Evolutionary conservation across 2,797 vertebrate genomes (phyloP).

Genomic region (Gallinago nigripennis): DNA sequence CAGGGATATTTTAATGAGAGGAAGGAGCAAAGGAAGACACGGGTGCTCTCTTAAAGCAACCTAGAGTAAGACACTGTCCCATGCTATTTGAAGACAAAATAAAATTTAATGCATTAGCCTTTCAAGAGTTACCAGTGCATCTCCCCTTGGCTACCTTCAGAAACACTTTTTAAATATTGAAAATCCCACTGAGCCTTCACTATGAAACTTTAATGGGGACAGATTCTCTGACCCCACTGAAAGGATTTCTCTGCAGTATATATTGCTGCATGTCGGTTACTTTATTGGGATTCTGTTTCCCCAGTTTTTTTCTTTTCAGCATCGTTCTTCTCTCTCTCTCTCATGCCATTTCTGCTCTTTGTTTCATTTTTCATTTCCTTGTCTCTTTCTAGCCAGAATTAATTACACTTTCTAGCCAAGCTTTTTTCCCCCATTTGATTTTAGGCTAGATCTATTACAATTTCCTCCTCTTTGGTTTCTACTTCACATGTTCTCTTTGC

Average conservation of each 20-base stretch:
- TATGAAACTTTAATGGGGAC: constrained; percentile 50
- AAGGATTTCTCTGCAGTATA: not conserved
- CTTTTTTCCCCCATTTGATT: not conserved
- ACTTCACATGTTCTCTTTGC: not conserved
- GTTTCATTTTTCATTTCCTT: constrained; percentile 44
- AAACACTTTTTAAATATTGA: constrained; percentile 42
- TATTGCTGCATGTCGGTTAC: not conserved
- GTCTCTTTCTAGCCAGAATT: not conserved
- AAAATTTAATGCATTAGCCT: constrained; percentile 6
- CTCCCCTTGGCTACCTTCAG: constrained; percentile 10
- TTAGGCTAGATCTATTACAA: not conserved
- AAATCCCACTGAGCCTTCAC: constrained; percentile 26
- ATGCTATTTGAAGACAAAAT: not conserved
- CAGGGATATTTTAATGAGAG: not conserved
- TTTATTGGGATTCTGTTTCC: not conserved
- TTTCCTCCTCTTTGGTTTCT: not conserved
- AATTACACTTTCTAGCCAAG: not conserved
- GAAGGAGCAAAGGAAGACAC: not conserved
- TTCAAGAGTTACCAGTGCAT: not conserved
- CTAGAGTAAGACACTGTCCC: not conserved
- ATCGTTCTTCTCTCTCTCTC: not conserved
- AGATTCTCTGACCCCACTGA: not conserved
- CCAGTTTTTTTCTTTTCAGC: not conserved
- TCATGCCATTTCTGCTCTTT: not conserved
- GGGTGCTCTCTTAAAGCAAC: not conserved